A percentile compares a stretch with the other conserved stretches of the same genome.
Evolutionary conservation across 92 coral and sea anemone genomes (phyloP).

Genomic region (Plumapathes pennacea): DNA sequence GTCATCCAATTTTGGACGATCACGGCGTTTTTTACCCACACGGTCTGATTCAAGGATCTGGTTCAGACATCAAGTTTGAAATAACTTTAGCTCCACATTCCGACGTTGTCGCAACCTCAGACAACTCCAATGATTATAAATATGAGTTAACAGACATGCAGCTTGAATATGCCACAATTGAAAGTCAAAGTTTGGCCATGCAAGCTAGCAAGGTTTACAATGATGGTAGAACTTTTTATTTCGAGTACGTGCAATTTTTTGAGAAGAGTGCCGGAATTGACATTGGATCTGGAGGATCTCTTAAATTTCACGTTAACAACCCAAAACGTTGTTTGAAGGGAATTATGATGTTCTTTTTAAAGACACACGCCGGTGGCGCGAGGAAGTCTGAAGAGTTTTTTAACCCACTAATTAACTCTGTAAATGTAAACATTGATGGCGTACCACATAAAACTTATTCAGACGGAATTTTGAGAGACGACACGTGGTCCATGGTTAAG

Average conservation of each 20-base stretch:
- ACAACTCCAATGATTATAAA: neutral
- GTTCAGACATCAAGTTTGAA: neutral
- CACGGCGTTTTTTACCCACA: neutral
- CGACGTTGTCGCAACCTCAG: neutral
- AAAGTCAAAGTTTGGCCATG: neutral
- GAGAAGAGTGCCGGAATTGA: no score
- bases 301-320: no score
- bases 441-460: neutral
- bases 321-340: no score
- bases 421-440: neutral
- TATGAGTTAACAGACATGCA: neutral
- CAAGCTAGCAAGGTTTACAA: neutral
- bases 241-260: neutral
- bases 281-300: no score
- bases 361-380: neutral
- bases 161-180: neutral
- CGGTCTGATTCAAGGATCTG: neutral
- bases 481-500: neutral
- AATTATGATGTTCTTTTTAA: neutral
- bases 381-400: neutral
- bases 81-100: neutral
- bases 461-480: neutral
- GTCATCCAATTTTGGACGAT: neutral
- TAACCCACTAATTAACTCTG: neutral
- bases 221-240: neutral